These are phyloP conservation scores for Apocrypta bakeri DNA, from an alignment of 1,140 invertebrate genomes.

Conservation along the genomic window DNA sequence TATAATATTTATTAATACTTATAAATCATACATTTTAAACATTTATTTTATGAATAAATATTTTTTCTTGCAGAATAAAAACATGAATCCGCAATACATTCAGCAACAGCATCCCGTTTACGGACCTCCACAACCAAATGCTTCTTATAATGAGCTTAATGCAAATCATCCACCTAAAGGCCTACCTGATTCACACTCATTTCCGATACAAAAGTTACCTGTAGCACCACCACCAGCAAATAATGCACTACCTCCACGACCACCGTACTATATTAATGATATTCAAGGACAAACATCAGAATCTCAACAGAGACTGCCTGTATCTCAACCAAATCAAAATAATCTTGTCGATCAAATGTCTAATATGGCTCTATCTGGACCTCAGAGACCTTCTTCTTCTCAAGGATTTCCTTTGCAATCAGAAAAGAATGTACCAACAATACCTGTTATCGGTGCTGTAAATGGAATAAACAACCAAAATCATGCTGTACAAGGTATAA, in stretches of 20 bases:
- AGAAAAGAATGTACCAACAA: conserved; percentile 50
- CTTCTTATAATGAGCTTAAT: conserved; percentile 57
- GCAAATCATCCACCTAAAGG: conserved; percentile 58
- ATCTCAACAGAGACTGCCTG: conserved; percentile 49
- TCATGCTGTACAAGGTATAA: conserved; percentile 51
- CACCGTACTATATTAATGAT: conserved; percentile 56
- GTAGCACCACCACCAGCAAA: conserved; percentile 47
- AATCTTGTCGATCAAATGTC: conserved; percentile 62
- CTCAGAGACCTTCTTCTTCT: conserved; percentile 53
- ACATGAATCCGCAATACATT: conserved; percentile 67
- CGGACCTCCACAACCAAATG: conserved; percentile 54
- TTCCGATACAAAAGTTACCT: conserved; percentile 54
- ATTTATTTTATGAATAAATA: not conserved
- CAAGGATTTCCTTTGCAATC: conserved; percentile 23
- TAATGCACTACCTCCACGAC: conserved; percentile 15
- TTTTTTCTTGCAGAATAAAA: conserved; percentile 44
- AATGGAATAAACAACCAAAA: conserved; percentile 59
- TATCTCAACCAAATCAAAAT: conserved; percentile 55
- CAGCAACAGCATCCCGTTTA: conserved; percentile 60
- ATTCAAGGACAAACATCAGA: conserved; percentile 52
- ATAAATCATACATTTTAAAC: not conserved
- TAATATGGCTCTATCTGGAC: conserved; percentile 57
- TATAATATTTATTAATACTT: not conserved
- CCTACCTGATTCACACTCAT: conserved; percentile 49
- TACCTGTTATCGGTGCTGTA: conserved; percentile 52